phyloP scores from a whole-genome alignment of 2,797 vertebrate genomes.

The Telmatherina bonti region DNA sequence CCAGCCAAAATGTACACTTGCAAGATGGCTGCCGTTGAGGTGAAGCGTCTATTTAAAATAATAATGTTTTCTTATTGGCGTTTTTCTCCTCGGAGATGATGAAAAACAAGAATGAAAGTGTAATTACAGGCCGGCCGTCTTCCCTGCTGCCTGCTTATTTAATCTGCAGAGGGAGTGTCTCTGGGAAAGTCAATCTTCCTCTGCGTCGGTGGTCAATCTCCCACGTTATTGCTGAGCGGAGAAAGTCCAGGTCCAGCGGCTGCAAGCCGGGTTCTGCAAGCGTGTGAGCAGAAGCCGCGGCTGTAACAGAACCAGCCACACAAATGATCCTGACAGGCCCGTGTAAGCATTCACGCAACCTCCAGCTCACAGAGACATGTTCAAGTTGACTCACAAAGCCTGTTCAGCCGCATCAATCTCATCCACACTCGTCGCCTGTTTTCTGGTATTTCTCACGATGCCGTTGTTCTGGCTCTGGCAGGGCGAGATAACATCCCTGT shows the following conservation, averaged over 20 bases:
- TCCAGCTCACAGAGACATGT: slow-evolving; percentile 4
- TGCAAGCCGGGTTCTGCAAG: too few relatives aligned
- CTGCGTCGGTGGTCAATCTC: slow-evolving; percentile 26
- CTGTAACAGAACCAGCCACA: neutral
- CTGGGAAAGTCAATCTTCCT: slow-evolving; percentile 52
- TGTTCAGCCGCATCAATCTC: slow-evolving; percentile 15
- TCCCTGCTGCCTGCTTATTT: slow-evolving; percentile 40
- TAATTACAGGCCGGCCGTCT: slow-evolving; percentile 48
- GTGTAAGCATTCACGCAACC: neutral
- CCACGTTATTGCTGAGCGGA: slow-evolving; percentile 28
- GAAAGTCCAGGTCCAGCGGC: neutral
- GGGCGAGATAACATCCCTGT: slow-evolving; percentile 42
- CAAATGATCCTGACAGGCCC: slow-evolving; percentile 5
- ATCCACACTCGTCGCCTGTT: slow-evolving; percentile 23
- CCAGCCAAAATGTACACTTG: slow-evolving; percentile 23
- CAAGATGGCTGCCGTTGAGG: slow-evolving; percentile 38
- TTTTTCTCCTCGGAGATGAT: slow-evolving; percentile 24
- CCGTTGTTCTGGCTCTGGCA: slow-evolving; percentile 42
- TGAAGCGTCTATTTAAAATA: slow-evolving; percentile 35
- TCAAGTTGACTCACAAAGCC: slow-evolving; percentile 22
- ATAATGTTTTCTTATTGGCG: slow-evolving; percentile 17
- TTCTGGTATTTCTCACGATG: slow-evolving; percentile 20
- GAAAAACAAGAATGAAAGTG: slow-evolving; percentile 34
- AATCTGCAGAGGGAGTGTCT: slow-evolving; percentile 56
- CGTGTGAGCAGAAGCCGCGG: too few relatives aligned